phyloP scores from a whole-genome alignment of 35 echinoderm and acorn worm species.

The Nesometra sesokonis region DNA sequence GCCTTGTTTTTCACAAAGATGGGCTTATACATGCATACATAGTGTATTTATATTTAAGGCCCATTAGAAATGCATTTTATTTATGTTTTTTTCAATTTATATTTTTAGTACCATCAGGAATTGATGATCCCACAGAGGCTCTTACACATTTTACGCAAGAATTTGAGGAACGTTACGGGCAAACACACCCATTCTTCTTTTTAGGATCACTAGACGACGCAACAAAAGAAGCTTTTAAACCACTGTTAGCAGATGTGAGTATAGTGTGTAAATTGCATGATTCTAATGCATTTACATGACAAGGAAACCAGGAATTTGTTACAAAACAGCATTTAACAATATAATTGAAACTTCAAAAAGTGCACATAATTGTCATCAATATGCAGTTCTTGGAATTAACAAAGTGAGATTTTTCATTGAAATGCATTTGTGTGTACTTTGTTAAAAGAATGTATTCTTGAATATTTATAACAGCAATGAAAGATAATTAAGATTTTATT shows the following conservation, averaged over 20 bases:
- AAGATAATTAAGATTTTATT: no score
- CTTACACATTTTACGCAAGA: slow-evolving; percentile 74
- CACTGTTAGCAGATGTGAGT: slow-evolving; percentile 81
- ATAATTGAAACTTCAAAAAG: neutral
- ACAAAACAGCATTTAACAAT: neutral
- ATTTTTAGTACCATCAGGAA: slow-evolving; percentile 54
- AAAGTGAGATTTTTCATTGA: no score
- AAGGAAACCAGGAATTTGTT: no score
- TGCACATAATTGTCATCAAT: neutral
- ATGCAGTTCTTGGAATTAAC: neutral
- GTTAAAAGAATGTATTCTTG: no score
- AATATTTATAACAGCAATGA: no score
- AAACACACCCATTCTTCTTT: slow-evolving; percentile 77
- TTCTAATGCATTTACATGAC: no score
- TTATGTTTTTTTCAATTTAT: neutral
- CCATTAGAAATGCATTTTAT: no score
- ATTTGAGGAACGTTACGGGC: slow-evolving; percentile 68
- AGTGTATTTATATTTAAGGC: no score
- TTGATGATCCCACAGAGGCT: slow-evolving; percentile 51
- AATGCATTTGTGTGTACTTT: no score
- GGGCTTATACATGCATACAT: no score
- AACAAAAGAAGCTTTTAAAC: slow-evolving; percentile 81
- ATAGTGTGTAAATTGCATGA: no score
- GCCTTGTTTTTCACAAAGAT: no score
- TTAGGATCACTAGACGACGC: slow-evolving; percentile 87